Conservation (phyloP, 2,113 vertebrate species). For the Neolamprologus sp. region DNA sequence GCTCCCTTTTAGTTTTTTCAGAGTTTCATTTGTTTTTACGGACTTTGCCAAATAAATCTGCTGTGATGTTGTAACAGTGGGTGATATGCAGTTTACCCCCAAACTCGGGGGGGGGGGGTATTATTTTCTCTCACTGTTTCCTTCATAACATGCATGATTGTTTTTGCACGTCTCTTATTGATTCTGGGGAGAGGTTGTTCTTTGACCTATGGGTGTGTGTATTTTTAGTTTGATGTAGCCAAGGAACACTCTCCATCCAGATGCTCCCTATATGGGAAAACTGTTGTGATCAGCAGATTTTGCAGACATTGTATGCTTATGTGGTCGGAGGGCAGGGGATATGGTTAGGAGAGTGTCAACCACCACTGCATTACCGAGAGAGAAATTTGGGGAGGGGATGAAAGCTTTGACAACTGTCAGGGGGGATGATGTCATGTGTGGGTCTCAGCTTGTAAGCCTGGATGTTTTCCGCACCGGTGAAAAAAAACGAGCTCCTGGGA, state of each 20-base stretch:
- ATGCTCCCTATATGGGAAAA: slow-evolving; percentile 20
- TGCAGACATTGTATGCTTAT: not conserved
- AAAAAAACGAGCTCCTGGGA: slow-evolving; percentile 31
- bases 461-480: slow-evolving; percentile 29
- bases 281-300: slow-evolving; percentile 33
- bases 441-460: slow-evolving; percentile 15
- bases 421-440: slow-evolving; percentile 65
- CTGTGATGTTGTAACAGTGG: not conserved
- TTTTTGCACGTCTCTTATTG: slow-evolving; percentile 35
- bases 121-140: not conserved
- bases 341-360: not conserved
- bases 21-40: not conserved
- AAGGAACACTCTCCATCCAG: slow-evolving; percentile 1
- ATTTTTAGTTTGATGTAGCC: slow-evolving; percentile 58
- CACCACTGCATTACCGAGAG: not conserved
- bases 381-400: slow-evolving; percentile 26
- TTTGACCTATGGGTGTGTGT: slow-evolving; percentile 40
- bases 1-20: not conserved
- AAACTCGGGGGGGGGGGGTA: not conserved
- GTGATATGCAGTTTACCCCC: not conserved
- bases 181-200: slow-evolving; percentile 45
- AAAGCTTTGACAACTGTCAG: slow-evolving; percentile 45
- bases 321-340: not conserved
- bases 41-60: slow-evolving; percentile 5
- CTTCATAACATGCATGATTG: not conserved